Percentiles rank a stretch among this genome's conserved stretches.
Evolutionary conservation across 2,113 vertebrate species (phyloP).

Genomic region (Pholis gunnellus): DNA sequence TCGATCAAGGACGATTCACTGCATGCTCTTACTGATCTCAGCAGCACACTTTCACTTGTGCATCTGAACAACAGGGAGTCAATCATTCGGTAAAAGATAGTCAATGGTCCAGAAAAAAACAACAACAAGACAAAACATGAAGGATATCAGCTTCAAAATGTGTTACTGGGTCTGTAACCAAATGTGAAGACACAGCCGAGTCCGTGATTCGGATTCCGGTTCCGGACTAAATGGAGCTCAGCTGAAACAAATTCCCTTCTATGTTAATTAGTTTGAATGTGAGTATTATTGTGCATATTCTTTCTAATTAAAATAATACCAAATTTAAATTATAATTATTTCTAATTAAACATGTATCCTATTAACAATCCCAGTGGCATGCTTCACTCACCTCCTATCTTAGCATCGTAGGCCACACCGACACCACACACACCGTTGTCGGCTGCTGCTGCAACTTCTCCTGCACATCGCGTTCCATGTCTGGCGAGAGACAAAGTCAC

Average conservation of each 20-base stretch:
- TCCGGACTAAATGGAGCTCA: neutral
- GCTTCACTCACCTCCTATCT: conserved; percentile 90
- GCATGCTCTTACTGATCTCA: neutral
- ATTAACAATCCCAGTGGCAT: neutral
- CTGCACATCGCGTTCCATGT: conserved; percentile 95
- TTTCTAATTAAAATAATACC: conserved; percentile 4
- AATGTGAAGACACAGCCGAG: conserved; percentile 22
- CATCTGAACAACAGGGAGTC: conserved; percentile 24
- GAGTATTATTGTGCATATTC: conserved; percentile 15
- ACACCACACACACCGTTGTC: conserved; percentile 95
- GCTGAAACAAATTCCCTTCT: conserved; percentile 17
- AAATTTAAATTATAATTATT: conserved; percentile 28
- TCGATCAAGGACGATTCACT: conserved; percentile 24
- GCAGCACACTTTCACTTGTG: conserved; percentile 11
- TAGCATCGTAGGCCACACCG: conserved; percentile 94
- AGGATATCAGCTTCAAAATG: conserved; percentile 10
- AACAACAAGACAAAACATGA: neutral
- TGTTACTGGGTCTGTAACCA: conserved; percentile 5
- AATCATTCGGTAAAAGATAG: conserved; percentile 17
- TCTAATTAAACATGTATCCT: neutral
- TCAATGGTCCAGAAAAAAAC: conserved; percentile 21
- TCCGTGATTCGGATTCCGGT: neutral
- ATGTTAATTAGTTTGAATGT: neutral
- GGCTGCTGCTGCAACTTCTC: conserved; percentile 93
- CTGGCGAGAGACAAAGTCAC: conserved; percentile 70